Evolutionary conservation across 2,113 vertebrate genomes (phyloP), one percentile per base, ranked within the genome.

Genomic region (Misgurnus anguillicaudatus): DNA sequence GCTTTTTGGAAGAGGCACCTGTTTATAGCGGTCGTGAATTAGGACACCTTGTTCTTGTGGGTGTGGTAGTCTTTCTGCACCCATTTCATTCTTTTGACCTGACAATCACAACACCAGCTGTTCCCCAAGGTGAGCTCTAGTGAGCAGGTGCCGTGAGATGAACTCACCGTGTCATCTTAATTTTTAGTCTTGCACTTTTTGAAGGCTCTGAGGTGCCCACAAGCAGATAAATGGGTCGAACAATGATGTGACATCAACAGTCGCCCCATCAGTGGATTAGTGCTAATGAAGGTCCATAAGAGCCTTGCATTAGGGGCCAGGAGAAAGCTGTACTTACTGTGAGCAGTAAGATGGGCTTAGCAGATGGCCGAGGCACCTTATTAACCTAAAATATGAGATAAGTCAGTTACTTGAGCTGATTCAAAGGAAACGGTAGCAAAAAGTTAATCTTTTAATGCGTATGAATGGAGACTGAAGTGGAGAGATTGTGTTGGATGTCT

Each of bases 261-360:
- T 76, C 48, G 57, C 78, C 76, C n/a, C 77, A 63, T 83, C 45
- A 73, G 47, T 68, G 80, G 80, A 86, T 86, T 82, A 84, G 75
- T 70, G 58, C 62, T 84, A 75, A 86, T 81, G 62, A 72, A 82
- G 62, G 9, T 72, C 51, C 64, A 63, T 63, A 19, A 57, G 64
- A 63, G 79, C 39, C 47, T 62, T 80, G 74, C 55, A 64, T 69
- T 61, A 80, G 75, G 68, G 66, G 63, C 39, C 70, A 78, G 67
- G 71, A 82, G 80, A 83, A 80, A 68, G 78, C 77, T 70, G 41
- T 41, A n/a, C 3, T 65, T 63, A 74, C 68, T 79, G 65, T 62
- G 72, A 61, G 42, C 45, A 48, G 38, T 75, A 74, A 85, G 64
- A 69, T 58, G 38, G 53, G 60, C 42, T 64, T 19, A 82, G 80